Evolutionary conservation across 2,797 vertebrate genomes (phyloP).

Genomic region (Myotis findleyi): DNA sequence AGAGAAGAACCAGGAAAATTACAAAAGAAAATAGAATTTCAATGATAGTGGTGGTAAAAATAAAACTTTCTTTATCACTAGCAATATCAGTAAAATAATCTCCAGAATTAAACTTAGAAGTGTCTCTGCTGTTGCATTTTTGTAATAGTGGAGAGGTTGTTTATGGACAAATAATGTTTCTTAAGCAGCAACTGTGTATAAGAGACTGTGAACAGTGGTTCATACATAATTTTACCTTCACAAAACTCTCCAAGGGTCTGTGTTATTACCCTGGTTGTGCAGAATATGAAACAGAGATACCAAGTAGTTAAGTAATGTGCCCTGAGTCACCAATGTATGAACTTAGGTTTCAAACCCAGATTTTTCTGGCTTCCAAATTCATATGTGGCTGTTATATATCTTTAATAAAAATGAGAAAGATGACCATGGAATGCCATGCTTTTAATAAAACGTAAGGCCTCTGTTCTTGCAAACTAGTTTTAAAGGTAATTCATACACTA

Average conservation of each 20-base stretch:
- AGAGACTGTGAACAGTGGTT: neutral
- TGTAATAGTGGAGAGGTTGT: neutral
- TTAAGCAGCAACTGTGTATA: neutral
- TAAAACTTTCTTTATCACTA: neutral
- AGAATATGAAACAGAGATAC: neutral
- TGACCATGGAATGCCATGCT: neutral
- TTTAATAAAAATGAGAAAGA: conserved; percentile 21
- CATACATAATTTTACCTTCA: neutral
- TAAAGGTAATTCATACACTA: neutral
- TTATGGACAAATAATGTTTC: conserved; percentile 5
- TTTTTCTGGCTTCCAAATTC: neutral
- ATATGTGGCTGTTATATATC: neutral
- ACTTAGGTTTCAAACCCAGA: neutral
- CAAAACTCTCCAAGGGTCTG: neutral
- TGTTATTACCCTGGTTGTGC: neutral
- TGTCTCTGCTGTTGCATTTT: conserved; percentile 19
- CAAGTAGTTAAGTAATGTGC: neutral
- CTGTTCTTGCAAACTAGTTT: neutral
- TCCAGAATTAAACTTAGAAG: neutral
- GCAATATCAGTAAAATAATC: neutral
- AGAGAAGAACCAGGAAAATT: neutral
- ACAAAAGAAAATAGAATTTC: neutral
- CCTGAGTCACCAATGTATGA: neutral
- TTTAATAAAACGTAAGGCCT: neutral
- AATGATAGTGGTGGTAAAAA: neutral